phyloP scores from a whole-genome alignment of 2,888 invertebrate genomes.

The Subacronicta megacephala region DNA sequence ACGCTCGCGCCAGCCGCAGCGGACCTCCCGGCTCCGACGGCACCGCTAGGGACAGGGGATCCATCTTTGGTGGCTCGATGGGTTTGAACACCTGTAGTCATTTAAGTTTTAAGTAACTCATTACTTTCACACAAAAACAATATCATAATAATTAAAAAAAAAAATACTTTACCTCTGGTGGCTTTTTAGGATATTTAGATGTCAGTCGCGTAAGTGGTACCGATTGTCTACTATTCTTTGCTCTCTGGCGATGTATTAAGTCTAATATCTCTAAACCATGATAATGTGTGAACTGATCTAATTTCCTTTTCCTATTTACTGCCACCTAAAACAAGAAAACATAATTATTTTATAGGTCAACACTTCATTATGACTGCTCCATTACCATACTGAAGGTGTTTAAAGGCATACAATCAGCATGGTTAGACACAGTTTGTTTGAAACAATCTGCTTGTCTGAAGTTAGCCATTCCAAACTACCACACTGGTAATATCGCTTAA shows the following conservation, averaged over 20 bases:
- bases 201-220: constrained; percentile 82
- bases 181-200: constrained; percentile 89
- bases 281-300: constrained; percentile 95
- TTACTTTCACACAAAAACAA: too few species aligned
- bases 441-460: too few species aligned
- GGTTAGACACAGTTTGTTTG: too few species aligned
- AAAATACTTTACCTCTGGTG: constrained; percentile 79
- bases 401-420: too few species aligned
- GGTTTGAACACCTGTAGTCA: constrained; percentile 89
- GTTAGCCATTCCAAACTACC: too few species aligned
- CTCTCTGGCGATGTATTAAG: constrained; percentile 89
- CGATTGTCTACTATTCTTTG: constrained; percentile 85
- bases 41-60: constrained; percentile 88
- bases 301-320: constrained; percentile 96
- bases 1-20: constrained; percentile 82
- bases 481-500: too few species aligned
- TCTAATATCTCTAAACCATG: constrained; percentile 94
- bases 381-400: too few species aligned
- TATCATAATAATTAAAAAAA: too few species aligned
- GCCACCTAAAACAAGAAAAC: constrained; percentile 87
- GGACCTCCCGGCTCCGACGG: constrained; percentile 85
- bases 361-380: too few species aligned
- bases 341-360: too few species aligned
- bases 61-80: constrained; percentile 91
- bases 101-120: constrained; percentile 1